Conservation (phyloP, 92 coral and sea anemone genomes). For the Porites cylindrica region DNA sequence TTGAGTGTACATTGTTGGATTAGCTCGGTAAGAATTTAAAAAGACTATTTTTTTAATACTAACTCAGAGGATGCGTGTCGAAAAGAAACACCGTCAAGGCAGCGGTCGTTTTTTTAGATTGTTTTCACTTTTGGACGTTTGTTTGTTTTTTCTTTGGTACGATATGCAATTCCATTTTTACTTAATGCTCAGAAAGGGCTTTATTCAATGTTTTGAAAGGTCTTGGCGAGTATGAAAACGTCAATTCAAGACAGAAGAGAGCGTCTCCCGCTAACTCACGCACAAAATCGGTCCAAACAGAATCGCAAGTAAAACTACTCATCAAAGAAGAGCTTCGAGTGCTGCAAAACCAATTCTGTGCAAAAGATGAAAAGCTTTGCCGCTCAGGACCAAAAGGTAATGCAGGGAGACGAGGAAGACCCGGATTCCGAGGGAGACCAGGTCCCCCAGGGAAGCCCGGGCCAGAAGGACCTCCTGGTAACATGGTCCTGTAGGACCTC, state of each 20-base stretch:
- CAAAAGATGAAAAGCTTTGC: not conserved
- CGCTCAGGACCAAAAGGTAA: not conserved
- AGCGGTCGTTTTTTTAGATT: too few species aligned
- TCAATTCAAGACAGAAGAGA: not conserved
- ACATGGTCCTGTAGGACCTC: not conserved
- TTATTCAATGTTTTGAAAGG: not conserved
- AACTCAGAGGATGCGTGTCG: too few species aligned
- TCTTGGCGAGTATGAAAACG: not conserved
- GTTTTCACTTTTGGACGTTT: too few species aligned
- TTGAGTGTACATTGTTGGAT: too few species aligned
- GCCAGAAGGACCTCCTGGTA: not conserved
- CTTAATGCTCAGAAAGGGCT: not conserved
- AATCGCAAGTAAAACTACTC: not conserved
- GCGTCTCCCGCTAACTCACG: not conserved
- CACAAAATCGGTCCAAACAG: not conserved
- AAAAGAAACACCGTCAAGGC: too few species aligned
- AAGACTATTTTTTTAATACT: too few species aligned
- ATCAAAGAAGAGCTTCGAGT: not conserved
- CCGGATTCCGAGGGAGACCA: not conserved
- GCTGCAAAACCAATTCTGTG: not conserved
- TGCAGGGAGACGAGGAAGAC: not conserved
- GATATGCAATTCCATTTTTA: too few species aligned
- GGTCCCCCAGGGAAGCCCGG: not conserved
- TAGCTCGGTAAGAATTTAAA: too few species aligned
- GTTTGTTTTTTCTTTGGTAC: too few species aligned